Evolutionary conservation across 35 echinoderm and acorn worm species (phyloP), one percentile per base, ranked within the genome.

Genomic region (Apostichopus japonicus): DNA sequence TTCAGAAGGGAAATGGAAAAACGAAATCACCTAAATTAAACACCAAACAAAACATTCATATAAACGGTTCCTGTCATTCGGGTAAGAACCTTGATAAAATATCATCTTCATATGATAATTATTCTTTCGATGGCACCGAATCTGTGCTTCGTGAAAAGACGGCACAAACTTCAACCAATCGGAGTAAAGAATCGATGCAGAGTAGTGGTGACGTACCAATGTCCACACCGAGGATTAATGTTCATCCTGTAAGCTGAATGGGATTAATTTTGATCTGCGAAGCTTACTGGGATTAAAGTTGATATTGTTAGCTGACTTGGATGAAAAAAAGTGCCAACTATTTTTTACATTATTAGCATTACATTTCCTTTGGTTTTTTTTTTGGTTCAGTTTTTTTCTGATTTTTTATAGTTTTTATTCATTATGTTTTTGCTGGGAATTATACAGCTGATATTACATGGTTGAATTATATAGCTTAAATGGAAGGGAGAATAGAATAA

Each of bases 1-100:
- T 22, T 21, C 16, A 19, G 5, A 84, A 58, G 5, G 54, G 9
- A 1, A 84, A 84, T 17, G 3, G 33, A 4, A 84, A 58, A 58
- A 5, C 54, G 10, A 84, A 84, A 57, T 15, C 81, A 1, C 56
- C 16, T 23, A 55, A 57, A 6, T 84, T 84, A 16, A 55, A 84
- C 3, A 23, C 81, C 17, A 84, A 84, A 58, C 81, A 44, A 44
- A 44, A 84, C 6, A 10, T 59, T 6, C 54, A 84, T 23, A 55
- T 57, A 8, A 84, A 84, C 15, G 81, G 81, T 57, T 84, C 81
- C 14, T 57, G 81, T 84, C 81, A 84, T 24, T 84, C 81, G 24
- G 16, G 19, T 0, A 16, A 84, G 24, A 84, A 16, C 55, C 14
- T 84, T n/a, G 81, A 84, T 5, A 84, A 84, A 55, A 84, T 57